Evolutionary conservation across 2,797 vertebrate genomes (phyloP), one percentile per base, ranked within the genome.

Genomic region (Labeo calbasu): DNA sequence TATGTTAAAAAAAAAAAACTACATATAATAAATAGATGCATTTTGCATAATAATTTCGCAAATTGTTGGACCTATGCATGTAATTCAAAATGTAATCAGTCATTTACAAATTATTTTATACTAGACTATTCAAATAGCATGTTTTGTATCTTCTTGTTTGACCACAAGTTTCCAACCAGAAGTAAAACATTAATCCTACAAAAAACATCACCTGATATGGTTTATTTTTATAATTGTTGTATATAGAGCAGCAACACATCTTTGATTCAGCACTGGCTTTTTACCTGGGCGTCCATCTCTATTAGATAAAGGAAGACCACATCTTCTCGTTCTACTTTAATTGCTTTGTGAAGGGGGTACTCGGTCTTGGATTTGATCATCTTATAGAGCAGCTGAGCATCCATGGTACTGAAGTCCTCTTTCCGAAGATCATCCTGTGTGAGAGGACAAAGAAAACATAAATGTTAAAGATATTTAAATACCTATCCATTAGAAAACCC

Each of bases 331-430:
- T 99, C 98, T 36, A 99, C 95, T 93, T 97, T 98, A 91, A 99
- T 99, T 85, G 98, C 98, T 93, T 99, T 99, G 90, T 99, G 98
- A 78, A 99, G 94, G 17, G 98, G 97, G 89, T 94, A 99, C 81
- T 99, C 97, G 0, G 98, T 99, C 94, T 99, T 99, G 3, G 98
- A 99, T 87, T 99, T 98, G 91, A 99, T 98, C 98, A 99, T 99
- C 94, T 99, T 99, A 91, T 97, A 99, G 65, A 99, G 87, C 10
- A 99, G 93, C 91, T 97, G 98, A 81, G 98, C 98, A 81, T 97
- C 98, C 97, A 99, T 97, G 87, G 96, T 98, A 90, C 97, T 98
- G 91, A 99, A 99, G 86, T 99, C 98, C 85, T 99, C 98, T 91
- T 99, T 99, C 78, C 96, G 93, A 84, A 99, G 91, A 82, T 99